Conservation (phyloP, 2,888 invertebrate genomes). For the Drosophila paramelanica region DNA sequence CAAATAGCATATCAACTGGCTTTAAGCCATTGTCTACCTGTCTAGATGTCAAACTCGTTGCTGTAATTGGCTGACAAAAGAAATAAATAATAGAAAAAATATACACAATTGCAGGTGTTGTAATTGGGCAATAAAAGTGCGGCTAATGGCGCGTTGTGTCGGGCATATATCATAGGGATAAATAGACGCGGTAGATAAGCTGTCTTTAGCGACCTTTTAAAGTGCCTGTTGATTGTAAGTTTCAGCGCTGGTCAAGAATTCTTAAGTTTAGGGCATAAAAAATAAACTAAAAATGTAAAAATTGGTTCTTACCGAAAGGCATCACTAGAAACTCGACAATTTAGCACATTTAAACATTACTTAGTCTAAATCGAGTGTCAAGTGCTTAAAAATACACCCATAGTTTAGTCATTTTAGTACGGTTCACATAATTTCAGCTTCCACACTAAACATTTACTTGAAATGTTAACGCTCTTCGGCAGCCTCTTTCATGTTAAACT, state of each 20-base stretch:
- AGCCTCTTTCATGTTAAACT: conserved; percentile 18
- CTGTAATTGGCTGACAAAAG: conserved; percentile 43
- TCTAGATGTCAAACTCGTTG: conserved; percentile 49
- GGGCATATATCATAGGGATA: conserved; percentile 46
- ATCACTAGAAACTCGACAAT: background rate
- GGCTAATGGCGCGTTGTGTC: conserved; percentile 47
- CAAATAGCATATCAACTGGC: conserved; percentile 18
- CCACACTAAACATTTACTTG: conserved; percentile 1
- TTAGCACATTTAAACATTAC: background rate
- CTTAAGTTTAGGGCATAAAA: background rate
- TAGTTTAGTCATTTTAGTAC: background rate
- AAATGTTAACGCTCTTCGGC: conserved; percentile 8
- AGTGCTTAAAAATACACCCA: background rate
- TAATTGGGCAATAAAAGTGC: conserved; percentile 55
- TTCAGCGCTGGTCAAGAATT: conserved; percentile 8
- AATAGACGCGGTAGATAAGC: conserved; percentile 19
- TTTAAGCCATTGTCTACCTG: conserved; percentile 32
- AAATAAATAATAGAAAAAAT: conserved; percentile 25
- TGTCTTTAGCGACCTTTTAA: conserved; percentile 14
- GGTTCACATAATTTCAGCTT: background rate
- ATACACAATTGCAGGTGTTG: conserved; percentile 46
- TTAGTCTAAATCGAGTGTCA: background rate
- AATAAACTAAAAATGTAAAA: background rate
- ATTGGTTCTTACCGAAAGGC: background rate
- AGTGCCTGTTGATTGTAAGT: conserved; percentile 2